A percentile compares a stretch with the other conserved stretches of the same genome.
phyloP scores from a whole-genome alignment of 2,888 invertebrate species.

The Conchocele bisecta region DNA sequence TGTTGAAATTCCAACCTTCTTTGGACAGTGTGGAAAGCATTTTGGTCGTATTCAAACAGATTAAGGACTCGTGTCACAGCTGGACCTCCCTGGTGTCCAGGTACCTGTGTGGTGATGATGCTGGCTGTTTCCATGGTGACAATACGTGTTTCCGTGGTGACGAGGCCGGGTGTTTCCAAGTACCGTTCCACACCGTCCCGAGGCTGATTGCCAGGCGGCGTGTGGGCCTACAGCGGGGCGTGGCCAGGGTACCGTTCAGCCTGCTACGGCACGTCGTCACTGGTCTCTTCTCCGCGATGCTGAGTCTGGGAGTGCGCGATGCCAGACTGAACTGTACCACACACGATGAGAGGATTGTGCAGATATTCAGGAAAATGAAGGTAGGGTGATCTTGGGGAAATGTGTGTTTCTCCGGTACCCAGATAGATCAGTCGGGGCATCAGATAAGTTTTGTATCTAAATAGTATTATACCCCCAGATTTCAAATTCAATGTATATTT shows the following conservation, averaged over 20 bases:
- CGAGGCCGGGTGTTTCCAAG: conserved; percentile 77
- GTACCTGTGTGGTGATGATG: conserved; percentile 58
- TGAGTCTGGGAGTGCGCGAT: conserved; percentile 48
- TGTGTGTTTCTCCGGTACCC: background rate
- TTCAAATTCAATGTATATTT: too few species aligned
- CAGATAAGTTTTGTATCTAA: too few species aligned
- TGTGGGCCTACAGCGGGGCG: conserved; percentile 85
- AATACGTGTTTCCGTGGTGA: too few species aligned
- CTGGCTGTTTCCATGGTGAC: conserved; percentile 80
- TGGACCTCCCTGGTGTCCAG: conserved; percentile 59
- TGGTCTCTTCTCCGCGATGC: conserved; percentile 59
- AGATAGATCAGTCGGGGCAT: too few species aligned
- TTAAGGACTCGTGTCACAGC: conserved; percentile 25
- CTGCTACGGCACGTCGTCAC: conserved; percentile 63
- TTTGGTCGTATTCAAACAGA: conserved; percentile 24
- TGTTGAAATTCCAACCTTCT: too few species aligned
- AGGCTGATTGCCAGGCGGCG: conserved; percentile 85
- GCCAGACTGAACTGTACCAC: conserved; percentile 23
- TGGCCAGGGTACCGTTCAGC: conserved; percentile 84
- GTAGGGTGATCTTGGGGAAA: background rate
- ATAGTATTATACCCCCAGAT: too few species aligned
- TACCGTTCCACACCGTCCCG: conserved; percentile 86
- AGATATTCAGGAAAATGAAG: conserved; percentile 24
- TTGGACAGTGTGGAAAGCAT: conserved; percentile 6
- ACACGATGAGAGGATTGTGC: conserved; percentile 40